Percentiles rank a stretch among this genome's conserved stretches.
These are phyloP conservation scores for Latheticus oryzae DNA, from an alignment of 2,888 invertebrate species.

Conservation along the genomic window DNA sequence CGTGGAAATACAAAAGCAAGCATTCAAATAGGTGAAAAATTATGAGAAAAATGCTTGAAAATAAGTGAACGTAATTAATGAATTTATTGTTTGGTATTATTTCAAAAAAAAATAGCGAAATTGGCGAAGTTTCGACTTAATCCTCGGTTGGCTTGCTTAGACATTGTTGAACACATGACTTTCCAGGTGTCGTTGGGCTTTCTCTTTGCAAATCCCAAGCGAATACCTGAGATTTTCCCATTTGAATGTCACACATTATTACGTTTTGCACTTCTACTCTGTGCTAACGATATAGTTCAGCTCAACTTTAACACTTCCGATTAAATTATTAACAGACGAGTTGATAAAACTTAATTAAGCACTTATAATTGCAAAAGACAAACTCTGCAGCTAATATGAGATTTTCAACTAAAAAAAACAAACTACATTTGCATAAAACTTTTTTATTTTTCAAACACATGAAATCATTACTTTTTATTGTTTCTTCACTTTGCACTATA, in stretches of 20 bases:
- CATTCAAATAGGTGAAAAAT: slow-evolving; percentile 19
- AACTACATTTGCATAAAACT: slow-evolving; percentile 19
- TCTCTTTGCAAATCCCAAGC: slow-evolving; percentile 18
- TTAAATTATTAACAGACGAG: too few relatives aligned
- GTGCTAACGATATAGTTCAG: too few relatives aligned
- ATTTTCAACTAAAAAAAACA: slow-evolving; percentile 21
- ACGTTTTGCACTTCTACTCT: slow-evolving; percentile 32
- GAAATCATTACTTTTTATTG: slow-evolving; percentile 33
- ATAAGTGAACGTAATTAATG: slow-evolving; percentile 25
- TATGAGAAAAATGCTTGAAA: slow-evolving; percentile 13
- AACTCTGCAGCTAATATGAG: too few relatives aligned
- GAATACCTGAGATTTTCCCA: slow-evolving; percentile 30
- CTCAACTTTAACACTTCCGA: too few relatives aligned
- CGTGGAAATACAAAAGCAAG: slow-evolving; percentile 17
- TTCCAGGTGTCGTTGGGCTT: slow-evolving; percentile 33
- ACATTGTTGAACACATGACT: slow-evolving; percentile 36
- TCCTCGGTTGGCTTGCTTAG: slow-evolving; percentile 24
- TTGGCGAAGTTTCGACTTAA: slow-evolving; percentile 25
- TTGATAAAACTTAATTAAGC: too few relatives aligned
- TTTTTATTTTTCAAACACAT: slow-evolving; percentile 31
- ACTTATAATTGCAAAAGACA: too few relatives aligned
- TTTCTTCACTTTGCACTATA: slow-evolving; percentile 1
- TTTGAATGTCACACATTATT: slow-evolving; percentile 37
- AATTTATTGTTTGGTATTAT: slow-evolving; percentile 22
- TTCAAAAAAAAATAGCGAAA: slow-evolving; percentile 13